Conservation (phyloP, 2,797 vertebrate genomes). For the Fistularia commersonii region DNA sequence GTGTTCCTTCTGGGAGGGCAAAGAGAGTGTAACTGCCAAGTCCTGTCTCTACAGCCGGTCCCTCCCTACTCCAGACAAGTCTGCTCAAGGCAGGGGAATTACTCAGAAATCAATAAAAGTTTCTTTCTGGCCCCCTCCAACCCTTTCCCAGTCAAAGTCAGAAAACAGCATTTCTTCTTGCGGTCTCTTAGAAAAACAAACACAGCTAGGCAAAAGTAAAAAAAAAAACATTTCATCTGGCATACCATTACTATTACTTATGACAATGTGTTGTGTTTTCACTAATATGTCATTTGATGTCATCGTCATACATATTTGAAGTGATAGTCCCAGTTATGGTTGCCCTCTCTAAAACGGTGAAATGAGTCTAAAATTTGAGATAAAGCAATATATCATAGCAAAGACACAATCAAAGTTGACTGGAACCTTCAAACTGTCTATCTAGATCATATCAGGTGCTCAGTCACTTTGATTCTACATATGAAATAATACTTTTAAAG, state of each 20-base stretch:
- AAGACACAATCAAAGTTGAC: slow-evolving; percentile 53
- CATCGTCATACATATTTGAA: slow-evolving; percentile 13
- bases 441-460: slow-evolving; percentile 45
- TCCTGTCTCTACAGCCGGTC: slow-evolving; percentile 33
- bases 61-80: slow-evolving; percentile 33
- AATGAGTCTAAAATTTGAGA: slow-evolving; percentile 46
- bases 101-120: slow-evolving; percentile 67
- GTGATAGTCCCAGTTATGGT: slow-evolving; percentile 14
- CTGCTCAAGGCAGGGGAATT: slow-evolving; percentile 53
- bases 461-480: slow-evolving; percentile 68
- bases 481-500: slow-evolving; percentile 69
- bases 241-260: background rate
- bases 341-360: slow-evolving; percentile 35
- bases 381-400: slow-evolving; percentile 54
- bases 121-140: slow-evolving; percentile 32
- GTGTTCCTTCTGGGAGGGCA: slow-evolving; percentile 59
- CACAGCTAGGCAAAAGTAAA: slow-evolving; percentile 29
- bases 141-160: slow-evolving; percentile 44
- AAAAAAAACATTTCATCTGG: slow-evolving; percentile 27
- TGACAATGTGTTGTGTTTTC: background rate
- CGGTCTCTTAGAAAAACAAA: slow-evolving; percentile 43
- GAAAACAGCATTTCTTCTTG: slow-evolving; percentile 54
- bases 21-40: slow-evolving; percentile 68
- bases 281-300: background rate
- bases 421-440: slow-evolving; percentile 60